Evolutionary conservation across 2,888 invertebrate species (phyloP), one percentile per base, ranked within the genome.

Genomic region (Drosophila setosimentum): DNA sequence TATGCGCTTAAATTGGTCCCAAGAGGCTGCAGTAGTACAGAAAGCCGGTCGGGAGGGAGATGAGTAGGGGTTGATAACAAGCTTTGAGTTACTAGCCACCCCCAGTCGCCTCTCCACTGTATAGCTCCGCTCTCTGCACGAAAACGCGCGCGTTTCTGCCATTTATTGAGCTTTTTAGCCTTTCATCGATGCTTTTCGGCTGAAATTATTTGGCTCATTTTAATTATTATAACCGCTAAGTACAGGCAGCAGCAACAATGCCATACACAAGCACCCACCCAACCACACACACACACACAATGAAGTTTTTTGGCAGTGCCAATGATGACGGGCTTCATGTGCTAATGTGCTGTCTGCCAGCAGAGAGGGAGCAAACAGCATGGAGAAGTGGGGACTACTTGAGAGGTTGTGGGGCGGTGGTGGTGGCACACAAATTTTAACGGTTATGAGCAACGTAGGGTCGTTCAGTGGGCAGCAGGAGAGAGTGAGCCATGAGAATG

Each of bases 181-280:
- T 89, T 89, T 90, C 88, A 89, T 89, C 88, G 80, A 89, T 89
- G 90, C 88, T 90, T 89, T 87, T 84, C 78, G 76, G 64, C 85
- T 70, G 76, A 89, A 89, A 87, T 90, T 88, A 88, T 85, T 89
- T 89, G 83, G 81, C 87, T 88, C 83, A 85, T 89, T 90, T 89
- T 85, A 91, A 90, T 91, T 90, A 87, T 85, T 87, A 88, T 74
- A 88, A 88, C 90, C 88, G 80, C 90, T 83, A 87, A 89, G 75
- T 79, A 80, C 76, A 70, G 72, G 51, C 70, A 68, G 60, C 57
- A 66, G 65, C 48, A 76, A 76, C 80, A 85, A 83, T 63, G 51
- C 42, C 45, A 21, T 13, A 13, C 45, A 45, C 45, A 45, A 21
- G 45, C 64, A 55, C 30, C 54, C 73, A 65, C 61, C 54, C 42